Conservation (phyloP, 2,113 vertebrate genomes). For the Kobus ellipsiprymnus region DNA sequence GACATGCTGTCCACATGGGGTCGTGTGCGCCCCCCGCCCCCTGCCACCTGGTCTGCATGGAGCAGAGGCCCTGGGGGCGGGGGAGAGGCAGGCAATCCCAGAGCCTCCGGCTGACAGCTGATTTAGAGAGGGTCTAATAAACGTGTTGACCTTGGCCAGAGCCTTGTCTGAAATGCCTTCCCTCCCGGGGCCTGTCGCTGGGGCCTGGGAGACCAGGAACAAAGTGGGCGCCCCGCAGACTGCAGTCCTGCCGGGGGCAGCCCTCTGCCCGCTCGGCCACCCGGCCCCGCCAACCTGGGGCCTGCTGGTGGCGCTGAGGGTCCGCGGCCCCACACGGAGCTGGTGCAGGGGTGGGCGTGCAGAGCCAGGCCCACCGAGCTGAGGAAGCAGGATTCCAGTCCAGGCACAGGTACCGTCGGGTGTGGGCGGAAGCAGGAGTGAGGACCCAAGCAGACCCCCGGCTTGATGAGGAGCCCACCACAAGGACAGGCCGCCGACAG, state of each 20-base stretch:
- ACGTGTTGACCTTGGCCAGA: neutral
- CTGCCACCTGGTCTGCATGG: no score
- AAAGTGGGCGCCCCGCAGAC: neutral
- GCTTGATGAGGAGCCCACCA: rapidly evolving
- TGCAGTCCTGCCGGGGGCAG: neutral
- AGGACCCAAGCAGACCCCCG: rapidly evolving
- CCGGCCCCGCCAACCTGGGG: rapidly evolving
- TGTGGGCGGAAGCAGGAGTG: neutral
- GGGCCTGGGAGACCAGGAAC: neutral
- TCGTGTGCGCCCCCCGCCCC: no score
- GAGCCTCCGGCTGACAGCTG: no score
- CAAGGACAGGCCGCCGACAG: neutral
- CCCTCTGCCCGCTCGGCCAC: rapidly evolving
- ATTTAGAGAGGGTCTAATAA: no score
- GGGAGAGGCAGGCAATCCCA: no score
- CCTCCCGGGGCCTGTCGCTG: neutral
- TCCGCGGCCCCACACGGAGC: rapidly evolving
- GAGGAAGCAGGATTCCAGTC: neutral
- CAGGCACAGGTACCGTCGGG: no score
- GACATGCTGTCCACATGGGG: no score
- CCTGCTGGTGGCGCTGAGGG: rapidly evolving
- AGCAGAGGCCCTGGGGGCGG: no score
- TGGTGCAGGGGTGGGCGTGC: rapidly evolving
- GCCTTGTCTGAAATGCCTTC: neutral
- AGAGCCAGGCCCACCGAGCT: neutral